Conservation (phyloP, 2,797 vertebrate species). For the Echiichthys vipera region DNA sequence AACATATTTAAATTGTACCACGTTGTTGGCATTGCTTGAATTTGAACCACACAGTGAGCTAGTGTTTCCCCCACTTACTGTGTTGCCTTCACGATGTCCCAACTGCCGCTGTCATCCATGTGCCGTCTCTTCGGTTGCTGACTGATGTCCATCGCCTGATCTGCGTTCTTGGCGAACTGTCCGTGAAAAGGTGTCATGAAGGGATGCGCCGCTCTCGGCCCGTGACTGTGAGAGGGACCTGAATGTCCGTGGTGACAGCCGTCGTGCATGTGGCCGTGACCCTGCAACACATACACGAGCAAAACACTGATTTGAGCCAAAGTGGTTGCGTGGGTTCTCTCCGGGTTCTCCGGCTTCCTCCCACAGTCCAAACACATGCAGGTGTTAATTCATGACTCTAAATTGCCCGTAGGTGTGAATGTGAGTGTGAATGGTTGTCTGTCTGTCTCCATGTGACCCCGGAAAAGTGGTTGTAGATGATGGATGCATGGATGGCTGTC, state of each 20-base stretch:
- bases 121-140: constrained; percentile 83
- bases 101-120: constrained; percentile 90
- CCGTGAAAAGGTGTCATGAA: constrained; percentile 74
- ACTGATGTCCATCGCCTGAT: constrained; percentile 73
- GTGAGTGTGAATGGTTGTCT: too few species aligned
- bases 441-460: too few species aligned
- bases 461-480: too few species aligned
- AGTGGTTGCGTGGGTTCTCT: too few species aligned
- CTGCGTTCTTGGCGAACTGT: constrained; percentile 61
- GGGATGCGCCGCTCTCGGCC: constrained; percentile 70
- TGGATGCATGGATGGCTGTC: too few species aligned
- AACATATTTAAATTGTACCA: too few species aligned
- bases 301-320: neutral
- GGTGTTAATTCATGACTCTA: too few species aligned
- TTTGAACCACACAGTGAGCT: neutral
- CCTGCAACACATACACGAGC: constrained; percentile 49
- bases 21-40: neutral
- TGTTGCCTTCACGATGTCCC: constrained; percentile 95
- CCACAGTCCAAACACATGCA: too few species aligned
- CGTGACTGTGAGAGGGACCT: constrained; percentile 79
- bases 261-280: constrained; percentile 74
- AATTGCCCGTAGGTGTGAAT: too few species aligned
- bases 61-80: constrained; percentile 87
- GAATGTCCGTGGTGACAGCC: constrained; percentile 76
- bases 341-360: too few species aligned